phyloP scores from a whole-genome alignment of 2,797 vertebrate genomes.

The Carcharodon carcharias region DNA sequence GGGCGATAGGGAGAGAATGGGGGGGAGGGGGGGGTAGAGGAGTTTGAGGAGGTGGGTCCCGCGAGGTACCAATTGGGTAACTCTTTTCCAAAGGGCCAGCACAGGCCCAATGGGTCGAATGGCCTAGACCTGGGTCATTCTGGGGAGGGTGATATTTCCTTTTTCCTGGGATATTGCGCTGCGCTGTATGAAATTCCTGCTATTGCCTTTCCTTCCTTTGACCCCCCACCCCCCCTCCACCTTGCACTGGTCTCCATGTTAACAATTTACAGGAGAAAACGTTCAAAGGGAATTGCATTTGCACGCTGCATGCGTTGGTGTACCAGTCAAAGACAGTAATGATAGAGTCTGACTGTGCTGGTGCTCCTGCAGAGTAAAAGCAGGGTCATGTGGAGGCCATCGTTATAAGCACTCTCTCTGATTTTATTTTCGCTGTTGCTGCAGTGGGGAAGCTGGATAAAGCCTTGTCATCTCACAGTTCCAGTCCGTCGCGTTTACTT shows the following conservation, averaged over 20 bases:
- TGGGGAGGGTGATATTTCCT: not conserved
- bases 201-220: not conserved
- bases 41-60: too few relatives aligned
- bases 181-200: not conserved
- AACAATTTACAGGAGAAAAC: slow-evolving; percentile 2
- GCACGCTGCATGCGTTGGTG: not conserved
- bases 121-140: not conserved
- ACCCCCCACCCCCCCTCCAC: too few relatives aligned
- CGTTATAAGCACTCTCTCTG: not conserved
- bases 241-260: not conserved
- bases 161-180: not conserved
- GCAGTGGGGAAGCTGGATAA: not conserved
- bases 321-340: not conserved
- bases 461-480: not conserved
- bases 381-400: not conserved
- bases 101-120: not conserved
- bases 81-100: too few relatives aligned
- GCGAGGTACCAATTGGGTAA: too few relatives aligned
- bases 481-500: not conserved
- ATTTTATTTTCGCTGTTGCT: not conserved
- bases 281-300: not conserved
- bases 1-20: too few relatives aligned
- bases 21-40: too few relatives aligned
- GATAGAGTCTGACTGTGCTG: not conserved
- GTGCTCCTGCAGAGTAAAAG: not conserved